Evolutionary conservation across 1,140 invertebrate species (phyloP), one percentile per base, ranked within the genome.

Genomic region (Leguminivora glycinivorella): DNA sequence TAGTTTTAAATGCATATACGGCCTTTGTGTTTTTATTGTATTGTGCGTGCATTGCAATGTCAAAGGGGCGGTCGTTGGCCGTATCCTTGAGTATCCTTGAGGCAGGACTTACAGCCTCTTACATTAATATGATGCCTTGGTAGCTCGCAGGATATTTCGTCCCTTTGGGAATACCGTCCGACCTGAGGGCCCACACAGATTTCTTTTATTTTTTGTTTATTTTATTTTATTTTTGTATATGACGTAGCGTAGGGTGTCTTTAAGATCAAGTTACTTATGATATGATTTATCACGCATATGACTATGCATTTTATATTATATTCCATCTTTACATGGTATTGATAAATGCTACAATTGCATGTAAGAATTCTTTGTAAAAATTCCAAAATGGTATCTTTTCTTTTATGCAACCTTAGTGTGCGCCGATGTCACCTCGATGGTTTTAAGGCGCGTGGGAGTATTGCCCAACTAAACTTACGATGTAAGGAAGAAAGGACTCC

Each of bases 61-160:
- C 77, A 76, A 72, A 75, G 69, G 74, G 71, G 68, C 77, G 81
- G 80, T 83, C 87, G 75, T 84, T 81, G 84, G 76, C 79, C 77
- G 83, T 85, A 89, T 89, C 87, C 88, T 90, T 89, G 84, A 85
- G 79, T 79, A 85, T 91, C 89, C 89, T 92, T 92, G 83, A 78
- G 76, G 58, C 84, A 91, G 89, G 88, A 91, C 87, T 79, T 84
- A 72, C 60, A 68, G 80, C 78, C 83, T 84, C 85, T 79, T 83
- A 71, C 68, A 69, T 73, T 80, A 72, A 82, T 85, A 90, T 92
- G 87, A 72, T 77, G 70, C 83, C 90, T 89, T 92, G 81, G 89
- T 92, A 89, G 56, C 73, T 82, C 80, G 85, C 90, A 92, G 92
- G 92, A 92, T 92, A 92, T 91, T 92, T 92, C 84, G 90, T 92